Percentiles rank a stretch among this genome's conserved stretches.
phyloP scores from a whole-genome alignment of 2,888 invertebrate species.

The Noctuana brunneofusca region DNA sequence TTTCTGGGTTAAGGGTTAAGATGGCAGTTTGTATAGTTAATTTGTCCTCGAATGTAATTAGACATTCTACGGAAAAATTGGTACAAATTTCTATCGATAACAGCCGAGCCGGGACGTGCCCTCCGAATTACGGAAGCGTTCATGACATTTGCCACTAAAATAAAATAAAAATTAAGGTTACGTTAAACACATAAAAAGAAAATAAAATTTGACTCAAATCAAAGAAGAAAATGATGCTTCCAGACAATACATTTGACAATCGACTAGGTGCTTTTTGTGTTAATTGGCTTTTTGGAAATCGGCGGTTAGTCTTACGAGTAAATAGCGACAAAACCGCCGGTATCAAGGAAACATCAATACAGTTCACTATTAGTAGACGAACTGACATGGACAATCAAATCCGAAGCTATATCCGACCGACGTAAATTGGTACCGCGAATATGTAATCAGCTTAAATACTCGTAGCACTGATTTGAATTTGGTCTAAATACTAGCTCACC shows the following conservation, averaged over 20 bases:
- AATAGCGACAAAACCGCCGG: background rate
- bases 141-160: too few species aligned
- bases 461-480: background rate
- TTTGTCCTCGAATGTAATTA: background rate
- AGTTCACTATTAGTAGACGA: background rate
- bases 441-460: background rate
- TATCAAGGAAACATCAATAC: background rate
- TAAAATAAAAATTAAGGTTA: too few species aligned
- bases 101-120: too few species aligned
- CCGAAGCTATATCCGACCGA: background rate
- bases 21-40: constrained; percentile 14
- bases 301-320: too few species aligned
- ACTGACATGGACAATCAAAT: background rate
- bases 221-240: too few species aligned
- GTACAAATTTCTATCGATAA: background rate
- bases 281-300: too few species aligned
- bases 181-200: too few species aligned
- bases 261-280: too few species aligned
- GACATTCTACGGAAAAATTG: background rate
- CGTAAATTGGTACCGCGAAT: background rate
- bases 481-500: background rate
- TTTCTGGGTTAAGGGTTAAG: constrained; percentile 9
- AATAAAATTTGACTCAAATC: too few species aligned
- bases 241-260: too few species aligned
- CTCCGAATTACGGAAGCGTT: too few species aligned